Evolutionary conservation across 1,140 invertebrate species (phyloP), one percentile per base, ranked within the genome.

Genomic region (Drosophila burlai): DNA sequence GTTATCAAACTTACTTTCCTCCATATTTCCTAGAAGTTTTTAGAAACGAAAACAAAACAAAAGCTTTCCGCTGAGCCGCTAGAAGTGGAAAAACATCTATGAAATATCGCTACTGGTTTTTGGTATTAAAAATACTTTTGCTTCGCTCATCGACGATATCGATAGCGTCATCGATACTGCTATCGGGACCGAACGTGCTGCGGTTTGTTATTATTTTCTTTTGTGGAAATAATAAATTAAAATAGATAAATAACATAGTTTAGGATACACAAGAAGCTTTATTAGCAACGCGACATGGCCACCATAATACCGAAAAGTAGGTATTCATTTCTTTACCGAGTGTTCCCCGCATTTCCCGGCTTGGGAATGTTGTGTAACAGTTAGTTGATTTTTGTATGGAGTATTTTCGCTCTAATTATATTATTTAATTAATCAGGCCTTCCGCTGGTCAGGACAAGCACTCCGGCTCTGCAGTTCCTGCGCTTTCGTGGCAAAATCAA

Each of bases 401-500:
- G 0, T 7, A n/a, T 11, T 16, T 24, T 24, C 4, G 9, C 18
- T 16, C 8, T n/a, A 24, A 40, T 40, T 40, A 38, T 4, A 11
- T 3, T 40, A 4, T 57, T 57, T 40, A 40, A n/a, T 40, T 24
- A 40, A 3, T 9, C 13, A 80, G 76, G 42, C 7, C 69, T 89
- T 43, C 62, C 79, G 9, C 43, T 95, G 50, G 83, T 94, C 46
- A 86, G 92, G 59, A 71, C 87, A 11, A 91, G 93, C 42, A 71
- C 91, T 4, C 92, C 94, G 4, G 89, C 94, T 10, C 67, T 94
- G 13, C 94, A 96, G 71, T 94, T 95, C 16, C 95, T 95, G 84
- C 94, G 96, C 75, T 96, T 95, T 83, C 93, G 95, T 24, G 94
- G 94, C 1, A 97, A 96, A 93, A 96, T 97, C 36, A 97, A 97